Evolutionary conservation across 2,797 vertebrate species (phyloP).

Genomic region (Zalophus californianus): DNA sequence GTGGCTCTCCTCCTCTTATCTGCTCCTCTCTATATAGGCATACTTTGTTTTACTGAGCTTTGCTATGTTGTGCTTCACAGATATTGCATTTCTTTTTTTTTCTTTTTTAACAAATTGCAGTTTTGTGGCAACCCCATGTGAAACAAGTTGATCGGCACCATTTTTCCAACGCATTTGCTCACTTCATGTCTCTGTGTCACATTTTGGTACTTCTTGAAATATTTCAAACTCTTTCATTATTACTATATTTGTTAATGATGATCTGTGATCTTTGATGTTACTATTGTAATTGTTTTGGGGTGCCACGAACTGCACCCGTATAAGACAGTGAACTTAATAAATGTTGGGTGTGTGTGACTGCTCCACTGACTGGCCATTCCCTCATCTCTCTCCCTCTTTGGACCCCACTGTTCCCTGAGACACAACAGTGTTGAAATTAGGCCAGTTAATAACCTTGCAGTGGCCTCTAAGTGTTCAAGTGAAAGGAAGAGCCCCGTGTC

Average conservation of each 20-base stretch:
- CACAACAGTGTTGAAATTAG: background rate
- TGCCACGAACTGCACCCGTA: background rate
- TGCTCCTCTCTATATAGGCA: background rate
- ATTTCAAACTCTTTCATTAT: background rate
- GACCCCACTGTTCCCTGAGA: background rate
- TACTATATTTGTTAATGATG: background rate
- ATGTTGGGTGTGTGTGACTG: background rate
- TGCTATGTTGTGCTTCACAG: background rate
- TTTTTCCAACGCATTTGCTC: background rate
- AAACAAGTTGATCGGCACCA: background rate
- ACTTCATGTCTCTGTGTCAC: background rate
- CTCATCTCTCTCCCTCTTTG: background rate
- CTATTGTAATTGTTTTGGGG: background rate
- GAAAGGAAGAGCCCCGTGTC: background rate
- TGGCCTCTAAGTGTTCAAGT: background rate
- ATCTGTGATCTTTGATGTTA: background rate
- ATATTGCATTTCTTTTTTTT: background rate
- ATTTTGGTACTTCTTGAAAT: background rate
- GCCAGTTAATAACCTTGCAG: background rate
- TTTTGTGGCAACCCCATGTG: background rate
- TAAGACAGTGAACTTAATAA: background rate
- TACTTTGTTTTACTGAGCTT: background rate
- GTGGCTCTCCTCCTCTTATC: background rate
- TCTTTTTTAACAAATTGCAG: background rate
- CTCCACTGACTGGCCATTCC: background rate